phyloP scores from a whole-genome alignment of 2,113 vertebrate species.

The Grammomys dolichurus region DNA sequence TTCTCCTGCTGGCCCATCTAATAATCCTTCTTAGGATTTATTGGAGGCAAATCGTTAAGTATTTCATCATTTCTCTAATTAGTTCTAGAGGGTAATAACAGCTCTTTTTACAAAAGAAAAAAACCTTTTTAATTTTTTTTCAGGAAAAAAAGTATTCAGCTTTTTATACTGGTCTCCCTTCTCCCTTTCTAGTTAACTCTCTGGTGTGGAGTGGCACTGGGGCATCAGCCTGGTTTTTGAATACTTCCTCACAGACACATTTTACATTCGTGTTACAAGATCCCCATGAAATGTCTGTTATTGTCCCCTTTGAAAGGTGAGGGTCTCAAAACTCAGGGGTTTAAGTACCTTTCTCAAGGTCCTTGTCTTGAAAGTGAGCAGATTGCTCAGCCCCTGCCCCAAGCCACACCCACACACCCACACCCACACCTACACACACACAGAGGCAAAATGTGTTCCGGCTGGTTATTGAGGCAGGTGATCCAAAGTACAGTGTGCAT shows the following conservation, averaged over 20 bases:
- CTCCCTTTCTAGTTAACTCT: background rate
- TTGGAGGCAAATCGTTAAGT: constrained; percentile 65
- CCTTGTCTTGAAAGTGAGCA: background rate
- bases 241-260: background rate
- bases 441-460: background rate
- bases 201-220: background rate
- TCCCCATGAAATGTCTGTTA: background rate
- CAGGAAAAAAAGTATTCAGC: constrained; percentile 1
- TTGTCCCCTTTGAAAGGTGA: background rate
- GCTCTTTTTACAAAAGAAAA: constrained; percentile 64
- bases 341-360: background rate
- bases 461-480: background rate
- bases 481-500: background rate
- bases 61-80: constrained; percentile 76
- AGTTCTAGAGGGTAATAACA: constrained; percentile 75
- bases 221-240: background rate
- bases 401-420: background rate
- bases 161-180: constrained; percentile 37
- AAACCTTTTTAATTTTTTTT: constrained; percentile 57
- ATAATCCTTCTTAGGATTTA: constrained; percentile 67
- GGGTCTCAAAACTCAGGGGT: background rate
- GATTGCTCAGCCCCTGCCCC: background rate
- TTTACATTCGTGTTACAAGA: constrained; percentile 11
- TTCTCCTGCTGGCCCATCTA: constrained; percentile 66
- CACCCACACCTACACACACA: no score